Evolutionary conservation across 2,888 invertebrate species (phyloP).

Genomic region (Hymenopus coronatus): DNA sequence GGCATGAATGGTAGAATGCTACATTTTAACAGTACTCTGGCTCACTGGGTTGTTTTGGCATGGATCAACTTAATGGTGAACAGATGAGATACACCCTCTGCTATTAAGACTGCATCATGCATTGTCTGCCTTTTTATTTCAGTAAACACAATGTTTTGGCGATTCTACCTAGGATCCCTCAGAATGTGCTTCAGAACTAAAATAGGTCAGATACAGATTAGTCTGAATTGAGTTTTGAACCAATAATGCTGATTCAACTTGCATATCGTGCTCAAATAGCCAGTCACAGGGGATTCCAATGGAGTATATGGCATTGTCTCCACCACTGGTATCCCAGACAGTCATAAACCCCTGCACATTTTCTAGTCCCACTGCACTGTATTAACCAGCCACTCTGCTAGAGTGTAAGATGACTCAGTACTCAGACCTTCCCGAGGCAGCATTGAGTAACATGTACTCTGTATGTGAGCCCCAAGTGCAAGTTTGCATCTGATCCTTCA

Average conservation of each 20-base stretch:
- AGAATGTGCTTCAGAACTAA: conserved; percentile 31
- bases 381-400: conserved; percentile 66
- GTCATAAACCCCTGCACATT: conserved; percentile 57
- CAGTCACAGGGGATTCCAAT: conserved; percentile 71
- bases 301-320: conserved; percentile 50
- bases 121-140: too few species aligned
- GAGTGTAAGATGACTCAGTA: conserved; percentile 60
- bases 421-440: conserved; percentile 82
- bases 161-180: background rate
- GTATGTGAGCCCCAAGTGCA: conserved; percentile 69
- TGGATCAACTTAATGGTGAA: too few species aligned
- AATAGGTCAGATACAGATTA: conserved; percentile 70
- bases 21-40: too few species aligned
- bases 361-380: conserved; percentile 73
- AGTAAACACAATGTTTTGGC: too few species aligned
- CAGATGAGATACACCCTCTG: too few species aligned
- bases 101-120: too few species aligned
- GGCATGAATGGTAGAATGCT: too few species aligned
- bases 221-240: conserved; percentile 82
- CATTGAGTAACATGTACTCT: conserved; percentile 58
- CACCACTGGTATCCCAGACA: conserved; percentile 42
- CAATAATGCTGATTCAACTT: conserved; percentile 51
- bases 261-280: conserved; percentile 76
- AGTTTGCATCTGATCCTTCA: conserved; percentile 65
- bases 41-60: too few species aligned